Percentiles rank a stretch among this genome's conserved stretches.
These are phyloP conservation scores for Drosophila quinaria DNA, from an alignment of 2,888 invertebrate species.

Conservation along the genomic window DNA sequence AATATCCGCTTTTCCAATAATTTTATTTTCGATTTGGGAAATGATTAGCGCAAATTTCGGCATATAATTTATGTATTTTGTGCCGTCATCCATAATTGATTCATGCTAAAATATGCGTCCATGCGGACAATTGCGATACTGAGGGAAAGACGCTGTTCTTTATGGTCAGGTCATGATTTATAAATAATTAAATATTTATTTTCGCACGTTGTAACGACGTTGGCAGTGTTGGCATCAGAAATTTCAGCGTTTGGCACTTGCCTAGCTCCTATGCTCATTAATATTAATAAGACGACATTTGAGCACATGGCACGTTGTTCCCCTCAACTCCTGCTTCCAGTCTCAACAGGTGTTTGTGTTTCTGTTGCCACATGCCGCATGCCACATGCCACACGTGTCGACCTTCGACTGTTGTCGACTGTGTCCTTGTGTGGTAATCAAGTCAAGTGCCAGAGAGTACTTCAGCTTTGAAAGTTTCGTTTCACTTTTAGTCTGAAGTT, in stretches of 20 bases:
- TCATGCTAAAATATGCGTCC: conserved; percentile 22
- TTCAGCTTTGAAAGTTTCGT: conserved; percentile 37
- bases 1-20: conserved; percentile 7
- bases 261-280: conserved; percentile 69
- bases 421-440: conserved; percentile 55
- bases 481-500: conserved; percentile 32
- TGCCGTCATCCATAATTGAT: conserved; percentile 11
- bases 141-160: not conserved
- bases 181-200: conserved; percentile 81
- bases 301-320: conserved; percentile 26
- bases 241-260: conserved; percentile 51
- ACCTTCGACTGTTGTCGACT: conserved; percentile 10
- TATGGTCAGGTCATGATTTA: conserved; percentile 73
- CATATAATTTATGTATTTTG: conserved; percentile 30
- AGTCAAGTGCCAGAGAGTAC: conserved; percentile 63
- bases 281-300: conserved; percentile 68
- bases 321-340: conserved; percentile 19
- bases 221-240: conserved; percentile 34
- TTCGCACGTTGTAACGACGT: conserved; percentile 75
- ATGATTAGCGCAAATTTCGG: not conserved
- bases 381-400: conserved; percentile 52
- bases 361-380: conserved; percentile 20
- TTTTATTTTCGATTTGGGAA: conserved; percentile 4
- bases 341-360: conserved; percentile 70
- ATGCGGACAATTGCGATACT: conserved; percentile 21